These are phyloP conservation scores for Solenopsis invicta DNA, from an alignment of 1,140 invertebrate genomes.

Conservation along the genomic window DNA sequence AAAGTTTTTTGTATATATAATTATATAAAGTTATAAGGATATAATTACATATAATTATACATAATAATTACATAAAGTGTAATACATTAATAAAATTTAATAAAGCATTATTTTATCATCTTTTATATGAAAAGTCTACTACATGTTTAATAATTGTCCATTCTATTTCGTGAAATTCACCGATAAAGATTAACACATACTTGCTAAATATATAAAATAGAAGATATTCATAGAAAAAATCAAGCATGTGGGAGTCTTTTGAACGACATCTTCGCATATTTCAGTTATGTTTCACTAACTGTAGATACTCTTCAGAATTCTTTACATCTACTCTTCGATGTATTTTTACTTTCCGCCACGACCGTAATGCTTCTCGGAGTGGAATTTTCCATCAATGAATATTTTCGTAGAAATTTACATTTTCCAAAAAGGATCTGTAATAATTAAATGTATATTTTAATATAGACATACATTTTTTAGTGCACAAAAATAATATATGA, in stretches of 20 bases:
- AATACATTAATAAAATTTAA: neutral
- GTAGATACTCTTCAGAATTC: slow-evolving; percentile 28
- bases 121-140: neutral
- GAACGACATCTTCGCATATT: slow-evolving; percentile 43
- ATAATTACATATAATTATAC: no score
- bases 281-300: slow-evolving; percentile 46
- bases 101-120: neutral
- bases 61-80: no score
- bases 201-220: slow-evolving; percentile 35
- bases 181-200: slow-evolving; percentile 19
- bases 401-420: slow-evolving; percentile 22
- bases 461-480: neutral
- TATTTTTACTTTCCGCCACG: slow-evolving; percentile 54
- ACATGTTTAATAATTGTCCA: neutral
- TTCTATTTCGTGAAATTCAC: slow-evolving; percentile 23
- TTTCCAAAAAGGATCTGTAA: neutral
- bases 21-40: no score
- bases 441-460: slow-evolving; percentile 9
- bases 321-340: slow-evolving; percentile 48
- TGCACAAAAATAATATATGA: no score
- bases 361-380: slow-evolving; percentile 28
- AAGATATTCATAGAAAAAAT: slow-evolving; percentile 44
- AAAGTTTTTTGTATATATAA: no score
- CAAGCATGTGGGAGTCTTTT: slow-evolving; percentile 21
- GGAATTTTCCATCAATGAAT: slow-evolving; percentile 38